phyloP scores from a whole-genome alignment of 2,113 vertebrate species.

The Chrysochloris asiatica region DNA sequence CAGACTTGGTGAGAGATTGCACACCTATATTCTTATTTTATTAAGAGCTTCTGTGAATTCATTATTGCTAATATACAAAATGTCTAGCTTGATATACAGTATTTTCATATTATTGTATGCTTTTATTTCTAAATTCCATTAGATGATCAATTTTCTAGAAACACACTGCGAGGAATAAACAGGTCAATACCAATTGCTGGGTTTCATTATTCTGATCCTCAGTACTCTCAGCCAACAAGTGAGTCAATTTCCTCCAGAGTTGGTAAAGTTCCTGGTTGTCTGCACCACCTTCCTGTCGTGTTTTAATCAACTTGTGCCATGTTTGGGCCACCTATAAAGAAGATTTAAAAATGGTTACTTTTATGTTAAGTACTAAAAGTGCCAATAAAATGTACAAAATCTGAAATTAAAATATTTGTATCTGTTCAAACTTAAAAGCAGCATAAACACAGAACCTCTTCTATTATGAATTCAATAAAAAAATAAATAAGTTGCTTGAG shows the following conservation, averaged over 20 bases:
- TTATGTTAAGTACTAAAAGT: not conserved
- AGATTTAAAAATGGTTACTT: slow-evolving; percentile 35
- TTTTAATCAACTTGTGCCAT: slow-evolving; percentile 89
- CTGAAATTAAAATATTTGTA: slow-evolving; percentile 20
- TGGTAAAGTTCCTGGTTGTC: slow-evolving; percentile 89
- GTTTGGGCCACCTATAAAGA: slow-evolving; percentile 88
- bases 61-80: slow-evolving; percentile 31
- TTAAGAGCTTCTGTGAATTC: slow-evolving; percentile 10
- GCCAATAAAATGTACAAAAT: slow-evolving; percentile 33
- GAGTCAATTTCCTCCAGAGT: slow-evolving; percentile 91
- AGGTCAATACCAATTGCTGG: slow-evolving; percentile 88
- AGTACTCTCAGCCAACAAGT: slow-evolving; percentile 85
- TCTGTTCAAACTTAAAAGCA: slow-evolving; percentile 34
- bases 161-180: slow-evolving; percentile 24
- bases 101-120: not conserved
- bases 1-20: not conserved
- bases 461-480: not conserved
- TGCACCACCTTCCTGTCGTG: slow-evolving; percentile 87
- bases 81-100: not conserved
- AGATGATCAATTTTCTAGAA: not conserved
- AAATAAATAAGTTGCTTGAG: not conserved
- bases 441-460: not conserved
- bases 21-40: slow-evolving; percentile 8
- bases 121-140: slow-evolving; percentile 42
- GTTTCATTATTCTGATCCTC: slow-evolving; percentile 88